These are phyloP conservation scores for Linnaemya vulpina DNA, from an alignment of 2,888 invertebrate genomes.

Conservation along the genomic window DNA sequence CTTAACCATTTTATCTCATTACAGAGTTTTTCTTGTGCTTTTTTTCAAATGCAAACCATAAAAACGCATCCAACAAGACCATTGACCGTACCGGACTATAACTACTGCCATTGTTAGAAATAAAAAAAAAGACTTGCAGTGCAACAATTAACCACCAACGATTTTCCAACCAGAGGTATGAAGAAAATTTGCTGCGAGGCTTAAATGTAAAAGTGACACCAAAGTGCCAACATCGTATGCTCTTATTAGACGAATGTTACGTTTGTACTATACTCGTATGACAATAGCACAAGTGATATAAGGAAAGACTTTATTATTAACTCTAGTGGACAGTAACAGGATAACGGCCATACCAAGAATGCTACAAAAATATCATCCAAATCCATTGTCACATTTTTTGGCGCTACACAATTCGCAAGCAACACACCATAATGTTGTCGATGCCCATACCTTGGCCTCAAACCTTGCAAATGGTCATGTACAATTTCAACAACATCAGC, in stretches of 20 bases:
- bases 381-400: slow-evolving; percentile 83
- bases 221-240: slow-evolving; percentile 66
- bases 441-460: slow-evolving; percentile 75
- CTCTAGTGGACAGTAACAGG: slow-evolving; percentile 45
- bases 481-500: slow-evolving; percentile 75
- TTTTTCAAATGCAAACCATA: slow-evolving; percentile 59
- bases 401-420: slow-evolving; percentile 82
- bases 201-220: slow-evolving; percentile 72
- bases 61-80: slow-evolving; percentile 72
- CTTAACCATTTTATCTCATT: slow-evolving; percentile 65
- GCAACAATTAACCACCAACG: slow-evolving; percentile 61
- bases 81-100: slow-evolving; percentile 73
- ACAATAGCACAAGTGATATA: slow-evolving; percentile 32
- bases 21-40: slow-evolving; percentile 61
- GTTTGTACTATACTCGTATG: background rate
- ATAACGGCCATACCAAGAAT: slow-evolving; percentile 77
- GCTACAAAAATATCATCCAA: slow-evolving; percentile 83
- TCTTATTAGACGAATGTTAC: background rate
- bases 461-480: slow-evolving; percentile 76
- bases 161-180: slow-evolving; percentile 59
- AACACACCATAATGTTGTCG: slow-evolving; percentile 74
- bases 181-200: slow-evolving; percentile 56
- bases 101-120: slow-evolving; percentile 48
- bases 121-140: slow-evolving; percentile 50
- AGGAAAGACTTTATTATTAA: slow-evolving; percentile 52